Conservation (phyloP, 2,797 vertebrate species). For the Artibeus jamaicensis region DNA sequence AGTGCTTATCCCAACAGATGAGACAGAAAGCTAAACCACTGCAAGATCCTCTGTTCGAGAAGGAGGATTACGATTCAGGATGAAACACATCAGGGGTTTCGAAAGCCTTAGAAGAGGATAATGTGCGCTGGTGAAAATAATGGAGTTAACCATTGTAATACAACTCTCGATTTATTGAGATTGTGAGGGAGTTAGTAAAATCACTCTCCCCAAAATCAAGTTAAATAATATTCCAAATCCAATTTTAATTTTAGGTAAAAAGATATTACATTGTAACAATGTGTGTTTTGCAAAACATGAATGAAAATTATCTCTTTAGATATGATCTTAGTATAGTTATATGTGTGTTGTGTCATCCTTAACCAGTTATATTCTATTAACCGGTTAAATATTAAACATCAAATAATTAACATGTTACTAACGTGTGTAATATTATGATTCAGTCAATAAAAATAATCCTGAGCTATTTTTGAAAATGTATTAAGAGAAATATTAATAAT, state of each 20-base stretch:
- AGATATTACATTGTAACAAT: not conserved
- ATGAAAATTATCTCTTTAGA: not conserved
- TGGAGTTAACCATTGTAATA: not conserved
- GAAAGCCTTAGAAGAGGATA: constrained; percentile 51
- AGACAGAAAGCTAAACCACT: constrained; percentile 54
- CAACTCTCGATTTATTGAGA: not conserved
- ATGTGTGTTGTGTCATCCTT: not conserved
- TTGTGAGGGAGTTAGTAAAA: not conserved
- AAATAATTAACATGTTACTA: not conserved
- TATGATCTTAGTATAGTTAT: not conserved
- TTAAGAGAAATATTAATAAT: not conserved
- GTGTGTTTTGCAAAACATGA: not conserved
- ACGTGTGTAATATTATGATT: not conserved
- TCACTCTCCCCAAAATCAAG: not conserved
- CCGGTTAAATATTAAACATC: not conserved
- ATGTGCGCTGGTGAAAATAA: constrained; percentile 36
- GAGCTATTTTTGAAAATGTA: not conserved
- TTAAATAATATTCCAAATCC: not conserved
- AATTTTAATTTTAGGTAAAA: not conserved
- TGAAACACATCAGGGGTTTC: constrained; percentile 23
- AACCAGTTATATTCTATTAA: not conserved
- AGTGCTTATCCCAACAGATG: constrained; percentile 27
- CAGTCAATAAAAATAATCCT: not conserved
- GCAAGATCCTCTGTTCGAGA: constrained; percentile 34
- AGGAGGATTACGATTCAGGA: constrained; percentile 52